Percentiles rank a stretch among this genome's conserved stretches.
Evolutionary conservation across 2,113 vertebrate genomes (phyloP).

Genomic region (Triplophysa tibetana): DNA sequence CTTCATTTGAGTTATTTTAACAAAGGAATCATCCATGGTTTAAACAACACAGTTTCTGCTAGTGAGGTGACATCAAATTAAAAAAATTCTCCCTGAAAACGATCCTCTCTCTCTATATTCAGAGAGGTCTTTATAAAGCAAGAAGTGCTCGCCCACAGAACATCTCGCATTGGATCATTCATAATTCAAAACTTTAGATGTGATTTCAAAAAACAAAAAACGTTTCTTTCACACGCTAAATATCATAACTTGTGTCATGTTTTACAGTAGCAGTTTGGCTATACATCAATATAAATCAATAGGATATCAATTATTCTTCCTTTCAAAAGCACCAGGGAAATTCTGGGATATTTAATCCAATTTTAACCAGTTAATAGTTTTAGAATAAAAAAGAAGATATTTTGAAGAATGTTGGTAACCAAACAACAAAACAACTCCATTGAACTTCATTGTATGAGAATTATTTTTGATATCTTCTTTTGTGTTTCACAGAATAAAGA

Average conservation of each 20-base stretch:
- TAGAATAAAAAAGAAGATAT: too few species aligned
- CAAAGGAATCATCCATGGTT: background rate
- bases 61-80: background rate
- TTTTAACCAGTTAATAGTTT: too few species aligned
- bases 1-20: background rate
- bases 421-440: too few species aligned
- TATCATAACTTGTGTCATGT: background rate
- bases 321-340: too few species aligned
- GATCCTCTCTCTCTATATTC: background rate
- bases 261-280: too few species aligned
- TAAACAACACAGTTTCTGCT: background rate
- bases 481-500: too few species aligned
- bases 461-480: too few species aligned
- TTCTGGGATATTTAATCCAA: too few species aligned
- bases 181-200: slow-evolving; percentile 39
- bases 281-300: background rate
- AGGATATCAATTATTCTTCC: too few species aligned
- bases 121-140: background rate
- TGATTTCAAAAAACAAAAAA: slow-evolving; percentile 14
- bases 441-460: too few species aligned
- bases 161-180: slow-evolving; percentile 24
- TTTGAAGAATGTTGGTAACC: too few species aligned
- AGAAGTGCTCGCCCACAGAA: background rate
- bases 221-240: slow-evolving; percentile 29
- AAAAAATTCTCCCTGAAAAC: background rate